Base-by-base conservation (phyloP, 2,888 invertebrate genomes). In the Nomada fabriciana region DNA sequence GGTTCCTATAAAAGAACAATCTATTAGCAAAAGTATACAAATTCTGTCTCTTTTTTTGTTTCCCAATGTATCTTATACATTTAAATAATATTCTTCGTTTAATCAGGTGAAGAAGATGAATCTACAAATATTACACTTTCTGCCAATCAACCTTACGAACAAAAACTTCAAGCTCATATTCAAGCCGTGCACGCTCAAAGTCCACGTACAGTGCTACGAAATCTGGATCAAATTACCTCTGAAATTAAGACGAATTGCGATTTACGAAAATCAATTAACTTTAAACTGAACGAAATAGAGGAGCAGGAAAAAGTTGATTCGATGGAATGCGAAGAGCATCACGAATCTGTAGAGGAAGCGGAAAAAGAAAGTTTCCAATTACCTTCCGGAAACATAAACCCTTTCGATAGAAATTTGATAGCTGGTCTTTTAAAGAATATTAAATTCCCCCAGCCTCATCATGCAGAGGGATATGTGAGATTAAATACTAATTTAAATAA, bases 391-490 rank as follows among this genome's bases (percentile, higher is more conserved):
- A 91, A 93, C 67, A 92, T 97, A 52, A 97, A 98, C 95, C 98
- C 98, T 0, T 98, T 98, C 92, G 97, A 96, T 92, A 95, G 95
- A 70, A 95, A 96, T 68, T 94, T 97, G 43, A 95, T 97, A 64
- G 94, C 95, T 57, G 95, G 96, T 4, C 94, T 98, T 79, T 94
- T 98, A 88, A 95, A 96, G 76, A 96, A 96, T 88, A 96, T 97
- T 11, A 96, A 96, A 86, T 97, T 97, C 90, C 96, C 97, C 94
- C 91, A 96, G 52, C 91, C 94, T 1, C 93, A 94, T 57, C 95
- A 95, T 84, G 92, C 92, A 11, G 92, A 94, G 47, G 94, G 94
- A 55, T 94, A 94, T 78, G 88, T 90, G 61, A 91, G 89, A 85
- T 84, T 93, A 74, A 90, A 93, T 85, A 88, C 86, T 57, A 93